Conservation (phyloP, 2,797 vertebrate species). For the Vultur gryphus region DNA sequence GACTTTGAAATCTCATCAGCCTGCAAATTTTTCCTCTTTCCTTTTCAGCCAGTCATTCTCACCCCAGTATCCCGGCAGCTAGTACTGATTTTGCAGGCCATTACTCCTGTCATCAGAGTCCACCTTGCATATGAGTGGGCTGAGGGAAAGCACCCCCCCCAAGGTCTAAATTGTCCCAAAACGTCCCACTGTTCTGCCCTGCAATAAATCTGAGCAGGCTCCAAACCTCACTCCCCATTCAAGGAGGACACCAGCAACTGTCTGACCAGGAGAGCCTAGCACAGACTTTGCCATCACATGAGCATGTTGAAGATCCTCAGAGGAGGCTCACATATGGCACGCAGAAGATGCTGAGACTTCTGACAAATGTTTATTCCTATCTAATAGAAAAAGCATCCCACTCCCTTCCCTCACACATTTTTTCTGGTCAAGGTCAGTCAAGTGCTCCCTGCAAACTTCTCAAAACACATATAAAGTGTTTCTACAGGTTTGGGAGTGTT, state of each 20-base stretch:
- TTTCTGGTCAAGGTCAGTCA: background rate
- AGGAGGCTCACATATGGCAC: background rate
- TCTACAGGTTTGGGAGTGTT: background rate
- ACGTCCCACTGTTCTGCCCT: background rate
- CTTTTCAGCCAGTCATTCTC: background rate
- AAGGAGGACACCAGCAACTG: background rate
- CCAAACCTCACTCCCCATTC: background rate
- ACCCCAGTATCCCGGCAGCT: background rate
- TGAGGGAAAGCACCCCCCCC: background rate
- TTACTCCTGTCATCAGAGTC: background rate
- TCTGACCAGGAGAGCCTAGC: background rate
- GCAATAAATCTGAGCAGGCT: background rate
- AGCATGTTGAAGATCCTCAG: background rate
- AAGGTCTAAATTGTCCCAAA: background rate
- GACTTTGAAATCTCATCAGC: background rate
- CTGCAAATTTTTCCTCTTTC: no score
- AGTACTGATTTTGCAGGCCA: background rate
- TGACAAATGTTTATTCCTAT: background rate
- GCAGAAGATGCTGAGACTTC: background rate
- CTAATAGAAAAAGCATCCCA: background rate
- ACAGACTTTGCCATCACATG: background rate
- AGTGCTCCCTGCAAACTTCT: background rate
- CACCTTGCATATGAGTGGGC: rapidly evolving
- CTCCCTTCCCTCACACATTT: background rate
- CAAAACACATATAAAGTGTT: background rate